Evolutionary conservation across 1,140 invertebrate species (phyloP), one percentile per base, ranked within the genome.

Genomic region (Drosophila azteca): DNA sequence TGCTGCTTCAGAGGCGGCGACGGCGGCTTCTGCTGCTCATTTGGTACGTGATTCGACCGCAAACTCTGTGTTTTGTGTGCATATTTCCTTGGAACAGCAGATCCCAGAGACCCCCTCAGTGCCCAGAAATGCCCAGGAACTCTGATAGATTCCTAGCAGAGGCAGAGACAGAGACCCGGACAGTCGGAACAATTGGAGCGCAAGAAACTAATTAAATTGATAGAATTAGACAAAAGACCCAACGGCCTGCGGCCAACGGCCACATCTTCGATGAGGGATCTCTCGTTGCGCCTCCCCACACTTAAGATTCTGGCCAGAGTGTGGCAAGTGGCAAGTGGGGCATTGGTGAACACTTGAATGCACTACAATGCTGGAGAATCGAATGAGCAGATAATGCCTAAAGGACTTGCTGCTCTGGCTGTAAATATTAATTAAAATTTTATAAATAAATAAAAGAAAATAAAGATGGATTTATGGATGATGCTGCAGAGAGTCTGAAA

Each of bases 151-250:
- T 29, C 55, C 46, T 35, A 15, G 9, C 17, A n/a, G 52, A 64
- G 51, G 52, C 29, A 11, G 63, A 35, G 17, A 64, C 51, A 46
- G 29, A 8, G 63, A 35, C 20, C 17, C 15, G 17, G 17, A 20
- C 17, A 20, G 67, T 44, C 35, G 35, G 69, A 63, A 39, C 81
- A 85, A 84, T 84, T 88, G 82, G 75, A 87, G 82, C 82, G 66
- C 71, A 82, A 71, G 82, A 88, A 82, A 88, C 83, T 87, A 87
- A 87, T 87, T 87, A 82, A 87, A 82, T 82, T 87, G 78, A 87
- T 88, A 71, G 66, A 82, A 87, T 84, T 84, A 79, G 67, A 85
- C 81, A 85, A 81, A 73, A 78, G 82, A 76, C 78, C 50, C 64
- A 59, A n/a, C 46, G 61, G 52, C 68, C 74, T 43, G 31, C 45